Base-by-base conservation (phyloP, 2,888 invertebrate species). In the Timema podura region DNA sequence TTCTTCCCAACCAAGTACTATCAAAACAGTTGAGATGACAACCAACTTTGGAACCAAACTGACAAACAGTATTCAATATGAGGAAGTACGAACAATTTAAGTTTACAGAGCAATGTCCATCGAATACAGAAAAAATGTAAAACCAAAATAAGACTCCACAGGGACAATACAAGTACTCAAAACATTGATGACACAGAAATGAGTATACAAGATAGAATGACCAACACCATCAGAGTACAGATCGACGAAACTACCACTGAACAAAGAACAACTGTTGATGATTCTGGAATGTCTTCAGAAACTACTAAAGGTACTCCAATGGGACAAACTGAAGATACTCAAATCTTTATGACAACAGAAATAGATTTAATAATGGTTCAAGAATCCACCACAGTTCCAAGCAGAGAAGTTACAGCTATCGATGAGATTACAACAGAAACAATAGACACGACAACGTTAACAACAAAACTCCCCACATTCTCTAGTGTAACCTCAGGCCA, bases 291-390 rank as follows among this genome's bases (percentile, higher is more conserved):
- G 64, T 30, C 44, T 65, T 51, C 69, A 16, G 48, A 61, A 65
- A 57, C 71, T 48, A 68, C 71, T 48, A 72, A 74, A 69, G 76
- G 75, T 71, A 67, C 69, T 10, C 46, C 65, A 10, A 48, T 51
- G 13, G 46, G 48, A 48, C 46, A 48, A 30, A 15, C 68, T 48
- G 48, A 46, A 13, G 49, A 10, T 64, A 5, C 16, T 2, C 16
- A 64, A 15, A 30, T 11, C 30, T n/a, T 7, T 11, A 15, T n/a
- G 13, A 5, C 16, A 5, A 51, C 51, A n/a, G 48, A 16, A n/a
- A 66, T 9, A 66, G 48, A 46, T 10, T 30, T 44, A n/a, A 2
- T 8, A 48, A 6, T 16, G 10, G 11, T 47, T 11, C 47, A 16
- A 69, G 45, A 9, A 46, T 30, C 48, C 5, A 67, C 68, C 57